A percentile compares a stretch with the other conserved stretches of the same genome.
phyloP scores from a whole-genome alignment of 2,888 invertebrate species.

The Teleiodes luculella region DNA sequence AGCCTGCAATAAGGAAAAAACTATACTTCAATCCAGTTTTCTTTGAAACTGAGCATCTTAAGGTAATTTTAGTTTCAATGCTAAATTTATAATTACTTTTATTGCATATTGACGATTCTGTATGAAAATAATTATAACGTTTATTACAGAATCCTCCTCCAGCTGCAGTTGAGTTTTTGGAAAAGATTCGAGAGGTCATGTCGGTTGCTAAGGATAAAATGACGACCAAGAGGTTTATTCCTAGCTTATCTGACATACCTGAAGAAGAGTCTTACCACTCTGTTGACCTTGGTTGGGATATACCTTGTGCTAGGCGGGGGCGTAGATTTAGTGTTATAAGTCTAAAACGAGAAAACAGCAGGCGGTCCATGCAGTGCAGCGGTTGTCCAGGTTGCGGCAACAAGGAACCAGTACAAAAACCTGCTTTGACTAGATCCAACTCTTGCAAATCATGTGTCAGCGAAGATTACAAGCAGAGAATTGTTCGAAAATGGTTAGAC shows the following conservation, averaged over 20 bases:
- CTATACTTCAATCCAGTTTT: constrained; percentile 94
- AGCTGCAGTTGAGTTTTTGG: constrained; percentile 92
- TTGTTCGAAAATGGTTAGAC: constrained; percentile 88
- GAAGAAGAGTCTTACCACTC: constrained; percentile 83
- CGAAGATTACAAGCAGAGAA: constrained; percentile 84
- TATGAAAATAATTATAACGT: no score
- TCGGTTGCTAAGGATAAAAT: constrained; percentile 93
- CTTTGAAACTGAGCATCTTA: constrained; percentile 90
- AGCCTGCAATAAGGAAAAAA: constrained; percentile 81
- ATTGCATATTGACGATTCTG: no score
- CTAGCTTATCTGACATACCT: constrained; percentile 87
- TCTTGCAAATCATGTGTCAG: constrained; percentile 79
- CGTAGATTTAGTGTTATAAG: constrained; percentile 78
- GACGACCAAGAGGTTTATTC: constrained; percentile 87
- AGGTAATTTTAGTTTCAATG: constrained; percentile 80
- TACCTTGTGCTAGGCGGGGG: constrained; percentile 71
- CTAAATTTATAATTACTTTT: no score
- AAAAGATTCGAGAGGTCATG: constrained; percentile 93
- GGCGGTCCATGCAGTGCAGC: constrained; percentile 76
- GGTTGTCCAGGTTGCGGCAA: constrained; percentile 84
- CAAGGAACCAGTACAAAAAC: constrained; percentile 46
- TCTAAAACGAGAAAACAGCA: constrained; percentile 80
- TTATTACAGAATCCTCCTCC: constrained; percentile 89
- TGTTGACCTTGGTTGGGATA: constrained; percentile 71
- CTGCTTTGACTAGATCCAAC: constrained; percentile 60